These are phyloP conservation scores for Nasonia longicornis DNA, from an alignment of 1,140 invertebrate genomes.

Conservation along the genomic window DNA sequence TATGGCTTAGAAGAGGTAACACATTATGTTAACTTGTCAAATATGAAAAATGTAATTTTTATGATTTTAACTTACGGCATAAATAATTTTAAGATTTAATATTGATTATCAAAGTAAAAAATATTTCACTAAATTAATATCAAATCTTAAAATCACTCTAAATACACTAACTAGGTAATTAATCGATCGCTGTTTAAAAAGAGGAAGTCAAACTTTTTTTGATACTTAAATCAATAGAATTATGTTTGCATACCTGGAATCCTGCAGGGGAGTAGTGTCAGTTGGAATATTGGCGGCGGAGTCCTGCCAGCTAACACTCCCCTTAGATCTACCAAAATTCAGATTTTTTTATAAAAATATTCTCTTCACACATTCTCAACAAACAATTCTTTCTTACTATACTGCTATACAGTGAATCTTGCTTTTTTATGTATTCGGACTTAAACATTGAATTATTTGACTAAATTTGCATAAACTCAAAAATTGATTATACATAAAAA, in stretches of 20 bases:
- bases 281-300: slow-evolving; percentile 47
- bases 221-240: slow-evolving; percentile 30
- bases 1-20: not conserved
- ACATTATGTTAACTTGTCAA: not conserved
- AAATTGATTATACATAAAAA: slow-evolving; percentile 13
- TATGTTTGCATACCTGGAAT: slow-evolving; percentile 59
- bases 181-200: slow-evolving; percentile 23
- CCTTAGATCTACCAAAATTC: slow-evolving; percentile 63
- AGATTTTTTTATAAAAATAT: slow-evolving; percentile 49
- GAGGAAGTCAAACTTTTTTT: slow-evolving; percentile 25
- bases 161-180: not conserved
- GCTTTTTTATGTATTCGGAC: too few species aligned
- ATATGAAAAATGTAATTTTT: slow-evolving; percentile 5
- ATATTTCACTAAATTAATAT: slow-evolving; percentile 16
- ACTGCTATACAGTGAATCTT: too few species aligned
- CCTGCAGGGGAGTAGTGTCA: slow-evolving; percentile 53
- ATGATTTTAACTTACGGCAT: not conserved
- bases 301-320: slow-evolving; percentile 61
- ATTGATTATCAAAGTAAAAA: slow-evolving; percentile 16
- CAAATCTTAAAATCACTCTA: not conserved
- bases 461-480: too few species aligned
- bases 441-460: too few species aligned
- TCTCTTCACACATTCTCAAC: slow-evolving; percentile 15
- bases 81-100: not conserved
- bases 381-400: not conserved